phyloP scores from a whole-genome alignment of 2,888 invertebrate species.

The Hemaris fuciformis region DNA sequence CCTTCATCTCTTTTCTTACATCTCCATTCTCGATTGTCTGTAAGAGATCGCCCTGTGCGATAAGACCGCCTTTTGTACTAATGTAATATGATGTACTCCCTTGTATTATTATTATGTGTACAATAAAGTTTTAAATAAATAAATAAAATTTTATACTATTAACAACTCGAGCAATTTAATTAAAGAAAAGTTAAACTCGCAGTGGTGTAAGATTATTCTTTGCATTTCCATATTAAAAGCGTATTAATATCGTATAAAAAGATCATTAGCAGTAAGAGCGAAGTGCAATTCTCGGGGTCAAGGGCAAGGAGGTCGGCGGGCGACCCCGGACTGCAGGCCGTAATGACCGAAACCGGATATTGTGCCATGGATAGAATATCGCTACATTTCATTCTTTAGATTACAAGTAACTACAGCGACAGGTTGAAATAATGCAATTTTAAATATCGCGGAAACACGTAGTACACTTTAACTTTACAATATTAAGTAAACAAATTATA shows the following conservation, averaged over 20 bases:
- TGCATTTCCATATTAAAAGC: background rate
- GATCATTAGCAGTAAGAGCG: slow-evolving; percentile 15
- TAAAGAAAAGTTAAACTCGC: background rate
- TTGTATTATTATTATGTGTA: too few species aligned
- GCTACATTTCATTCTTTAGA: background rate
- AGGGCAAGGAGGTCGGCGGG: slow-evolving; percentile 23
- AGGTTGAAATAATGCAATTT: background rate
- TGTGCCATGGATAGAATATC: slow-evolving; percentile 21
- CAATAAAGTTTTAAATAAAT: too few species aligned
- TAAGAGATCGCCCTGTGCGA: too few species aligned
- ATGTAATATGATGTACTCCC: too few species aligned
- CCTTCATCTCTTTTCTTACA: too few species aligned
- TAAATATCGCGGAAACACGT: too few species aligned
- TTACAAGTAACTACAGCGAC: background rate
- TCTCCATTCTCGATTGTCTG: too few species aligned
- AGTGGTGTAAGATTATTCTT: background rate
- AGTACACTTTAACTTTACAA: too few species aligned
- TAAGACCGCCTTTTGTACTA: too few species aligned
- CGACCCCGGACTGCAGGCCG: slow-evolving; percentile 24
- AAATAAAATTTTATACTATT: background rate
- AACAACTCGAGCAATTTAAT: background rate
- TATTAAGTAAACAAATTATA: too few species aligned
- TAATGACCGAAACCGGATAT: slow-evolving; percentile 41
- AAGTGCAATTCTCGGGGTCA: slow-evolving; percentile 38
- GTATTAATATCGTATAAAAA: background rate